phyloP scores from a whole-genome alignment of 2,888 invertebrate species.

The Amaurobius ferox region DNA sequence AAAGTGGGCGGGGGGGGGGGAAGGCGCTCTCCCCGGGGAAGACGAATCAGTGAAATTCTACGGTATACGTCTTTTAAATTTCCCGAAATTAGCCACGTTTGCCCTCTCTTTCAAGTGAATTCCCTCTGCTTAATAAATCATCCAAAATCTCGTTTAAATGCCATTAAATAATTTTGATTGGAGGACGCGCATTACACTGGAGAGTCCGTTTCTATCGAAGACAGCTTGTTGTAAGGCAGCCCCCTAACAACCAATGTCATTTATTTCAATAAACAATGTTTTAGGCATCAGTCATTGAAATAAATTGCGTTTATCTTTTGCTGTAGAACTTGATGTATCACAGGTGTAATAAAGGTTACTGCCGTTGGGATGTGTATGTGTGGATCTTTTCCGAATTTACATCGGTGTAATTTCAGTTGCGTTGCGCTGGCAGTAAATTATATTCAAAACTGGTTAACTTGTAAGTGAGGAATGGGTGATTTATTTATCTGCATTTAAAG shows the following conservation, averaged over 20 bases:
- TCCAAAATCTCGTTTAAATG: background rate
- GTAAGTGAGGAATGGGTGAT: too few relatives aligned
- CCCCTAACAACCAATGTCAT: constrained; percentile 1
- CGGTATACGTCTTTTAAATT: too few relatives aligned
- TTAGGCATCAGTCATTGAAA: background rate
- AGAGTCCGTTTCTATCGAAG: background rate
- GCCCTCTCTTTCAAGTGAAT: background rate
- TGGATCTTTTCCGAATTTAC: background rate
- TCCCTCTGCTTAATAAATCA: constrained; percentile 1
- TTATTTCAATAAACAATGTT: constrained; percentile 6
- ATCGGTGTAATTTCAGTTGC: background rate
- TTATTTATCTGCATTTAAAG: too few relatives aligned
- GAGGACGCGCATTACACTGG: background rate
- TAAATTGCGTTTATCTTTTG: background rate
- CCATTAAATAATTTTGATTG: constrained; percentile 13
- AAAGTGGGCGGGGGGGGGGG: too few relatives aligned
- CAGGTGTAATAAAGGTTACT: background rate
- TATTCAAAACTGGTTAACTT: background rate
- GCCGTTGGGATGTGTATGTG: background rate
- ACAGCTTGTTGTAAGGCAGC: background rate
- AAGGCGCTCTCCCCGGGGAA: too few relatives aligned
- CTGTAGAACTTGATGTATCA: background rate
- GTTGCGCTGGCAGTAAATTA: background rate
- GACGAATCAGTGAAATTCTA: too few relatives aligned
- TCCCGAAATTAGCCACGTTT: background rate